phyloP scores from a whole-genome alignment of 2,797 vertebrate species.

The Myripristis jacobus region DNA sequence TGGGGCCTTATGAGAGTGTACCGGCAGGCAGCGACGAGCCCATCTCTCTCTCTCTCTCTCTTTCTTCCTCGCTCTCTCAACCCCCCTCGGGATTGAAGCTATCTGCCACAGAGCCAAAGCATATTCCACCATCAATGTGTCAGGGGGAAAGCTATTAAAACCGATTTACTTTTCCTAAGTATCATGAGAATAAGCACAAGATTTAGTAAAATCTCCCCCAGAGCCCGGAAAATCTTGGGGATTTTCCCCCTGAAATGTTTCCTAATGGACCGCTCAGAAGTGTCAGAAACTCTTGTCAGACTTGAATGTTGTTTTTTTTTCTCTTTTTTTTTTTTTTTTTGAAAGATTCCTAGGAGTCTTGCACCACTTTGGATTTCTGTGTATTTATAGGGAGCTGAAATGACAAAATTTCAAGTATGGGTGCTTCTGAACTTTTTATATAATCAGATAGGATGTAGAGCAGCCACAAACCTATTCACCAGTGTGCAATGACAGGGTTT shows the following conservation, averaged over 20 bases:
- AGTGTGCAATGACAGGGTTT: background rate
- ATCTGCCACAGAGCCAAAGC: slow-evolving; percentile 71
- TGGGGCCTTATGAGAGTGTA: slow-evolving; percentile 63
- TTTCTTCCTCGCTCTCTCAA: background rate
- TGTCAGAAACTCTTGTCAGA: slow-evolving; percentile 72
- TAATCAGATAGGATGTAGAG: slow-evolving; percentile 23
- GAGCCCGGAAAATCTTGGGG: slow-evolving; percentile 70
- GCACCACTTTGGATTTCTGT: slow-evolving; percentile 42
- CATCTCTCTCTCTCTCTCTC: slow-evolving; percentile 29
- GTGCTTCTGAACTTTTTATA: slow-evolving; percentile 54
- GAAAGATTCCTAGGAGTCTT: slow-evolving; percentile 14
- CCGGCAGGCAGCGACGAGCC: slow-evolving; percentile 57
- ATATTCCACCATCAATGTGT: slow-evolving; percentile 81
- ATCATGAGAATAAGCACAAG: slow-evolving; percentile 83
- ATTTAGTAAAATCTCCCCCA: slow-evolving; percentile 80
- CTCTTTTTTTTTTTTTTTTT: background rate
- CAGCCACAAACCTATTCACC: slow-evolving; percentile 22
- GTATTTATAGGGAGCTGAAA: slow-evolving; percentile 73
- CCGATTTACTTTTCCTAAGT: slow-evolving; percentile 82
- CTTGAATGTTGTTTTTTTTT: slow-evolving; percentile 31
- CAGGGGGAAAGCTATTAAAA: slow-evolving; percentile 82
- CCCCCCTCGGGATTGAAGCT: slow-evolving; percentile 71
- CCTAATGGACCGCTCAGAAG: slow-evolving; percentile 73
- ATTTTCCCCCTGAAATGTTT: slow-evolving; percentile 76
- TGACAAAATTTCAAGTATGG: slow-evolving; percentile 57